phyloP scores from a whole-genome alignment of 2,888 invertebrate genomes.

The Tachina fera region DNA sequence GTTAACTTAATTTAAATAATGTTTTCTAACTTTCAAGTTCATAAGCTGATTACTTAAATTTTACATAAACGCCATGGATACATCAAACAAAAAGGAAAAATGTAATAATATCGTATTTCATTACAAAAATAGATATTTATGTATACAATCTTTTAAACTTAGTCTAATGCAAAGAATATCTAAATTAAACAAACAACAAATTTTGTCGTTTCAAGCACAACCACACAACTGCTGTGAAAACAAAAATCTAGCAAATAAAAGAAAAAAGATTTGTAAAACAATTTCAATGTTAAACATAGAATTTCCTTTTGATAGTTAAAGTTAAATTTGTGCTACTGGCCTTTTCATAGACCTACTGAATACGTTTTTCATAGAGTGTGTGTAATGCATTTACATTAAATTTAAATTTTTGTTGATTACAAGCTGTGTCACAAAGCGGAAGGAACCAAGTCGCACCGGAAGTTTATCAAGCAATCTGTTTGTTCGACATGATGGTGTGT shows the following conservation, averaged over 20 bases:
- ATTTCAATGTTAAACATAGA: slow-evolving; percentile 38
- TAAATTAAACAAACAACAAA: background rate
- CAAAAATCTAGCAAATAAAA: slow-evolving; percentile 1
- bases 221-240: background rate
- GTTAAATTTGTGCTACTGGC: background rate
- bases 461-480: slow-evolving; percentile 71
- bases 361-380: background rate
- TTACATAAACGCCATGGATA: background rate
- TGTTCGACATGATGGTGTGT: slow-evolving; percentile 33
- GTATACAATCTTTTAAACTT: background rate
- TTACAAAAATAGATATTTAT: background rate
- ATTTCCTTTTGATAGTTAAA: slow-evolving; percentile 13
- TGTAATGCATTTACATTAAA: slow-evolving; percentile 48
- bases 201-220: slow-evolving; percentile 5
- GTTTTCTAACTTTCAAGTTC: background rate
- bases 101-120: slow-evolving; percentile 16
- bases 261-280: background rate
- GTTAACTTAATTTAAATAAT: too few relatives aligned
- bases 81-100: background rate
- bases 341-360: slow-evolving; percentile 12
- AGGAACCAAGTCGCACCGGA: slow-evolving; percentile 71
- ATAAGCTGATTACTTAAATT: background rate
- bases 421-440: slow-evolving; percentile 67
- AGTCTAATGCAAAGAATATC: background rate
- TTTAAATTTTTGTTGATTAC: slow-evolving; percentile 57